A percentile compares a stretch with the other conserved stretches of the same genome.
Evolutionary conservation across 92 coral and sea anemone genomes (phyloP).

Genomic region (Siderastrea siderea): DNA sequence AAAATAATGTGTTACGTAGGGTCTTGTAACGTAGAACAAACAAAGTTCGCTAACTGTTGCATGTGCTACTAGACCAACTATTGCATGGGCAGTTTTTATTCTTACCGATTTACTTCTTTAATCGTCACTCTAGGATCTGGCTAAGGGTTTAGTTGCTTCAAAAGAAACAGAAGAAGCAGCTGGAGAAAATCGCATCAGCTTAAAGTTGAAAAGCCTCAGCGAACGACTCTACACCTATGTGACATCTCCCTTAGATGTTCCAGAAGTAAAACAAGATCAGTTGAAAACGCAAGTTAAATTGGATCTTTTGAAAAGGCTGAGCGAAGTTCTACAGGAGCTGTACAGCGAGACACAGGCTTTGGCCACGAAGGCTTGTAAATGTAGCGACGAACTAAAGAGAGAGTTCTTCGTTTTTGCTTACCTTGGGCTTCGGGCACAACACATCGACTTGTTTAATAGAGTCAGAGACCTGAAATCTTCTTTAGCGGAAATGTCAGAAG

Average conservation of each 20-base stretch:
- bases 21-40: too few species aligned
- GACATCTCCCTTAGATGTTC: not conserved
- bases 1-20: too few species aligned
- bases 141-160: too few species aligned
- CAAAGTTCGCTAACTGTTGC: too few species aligned
- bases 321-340: not conserved
- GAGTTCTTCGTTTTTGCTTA: not conserved
- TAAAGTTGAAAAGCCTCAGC: not conserved
- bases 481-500: not conserved
- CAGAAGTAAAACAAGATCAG: not conserved
- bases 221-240: not conserved
- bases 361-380: not conserved
- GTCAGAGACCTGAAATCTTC: not conserved
- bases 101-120: too few species aligned
- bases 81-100: too few species aligned
- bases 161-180: too few species aligned
- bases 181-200: too few species aligned
- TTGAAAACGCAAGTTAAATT: not conserved
- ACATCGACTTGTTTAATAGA: not conserved
- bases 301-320: not conserved
- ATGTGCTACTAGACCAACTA: too few species aligned
- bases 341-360: not conserved
- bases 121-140: too few species aligned
- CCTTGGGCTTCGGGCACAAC: not conserved
- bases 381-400: not conserved